phyloP scores from a whole-genome alignment of 2,113 vertebrate genomes.

The Fulica atra region DNA sequence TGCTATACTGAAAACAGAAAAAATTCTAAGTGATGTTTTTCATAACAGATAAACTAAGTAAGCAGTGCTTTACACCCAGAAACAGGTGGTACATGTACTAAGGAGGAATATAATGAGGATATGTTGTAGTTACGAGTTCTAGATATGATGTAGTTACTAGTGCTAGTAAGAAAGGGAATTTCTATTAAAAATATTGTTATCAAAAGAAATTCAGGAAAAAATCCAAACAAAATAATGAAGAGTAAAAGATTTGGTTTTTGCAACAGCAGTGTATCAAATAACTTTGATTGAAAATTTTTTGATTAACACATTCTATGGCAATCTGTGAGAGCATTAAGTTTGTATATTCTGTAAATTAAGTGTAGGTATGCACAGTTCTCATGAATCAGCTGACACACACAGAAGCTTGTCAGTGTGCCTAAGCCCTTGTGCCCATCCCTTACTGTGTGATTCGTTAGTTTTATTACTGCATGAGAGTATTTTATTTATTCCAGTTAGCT shows the following conservation, averaged over 20 bases:
- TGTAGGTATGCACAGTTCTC: neutral
- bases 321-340: neutral
- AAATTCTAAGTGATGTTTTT: accelerated
- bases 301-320: neutral
- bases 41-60: neutral
- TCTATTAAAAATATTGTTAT: neutral
- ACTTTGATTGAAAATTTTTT: neutral
- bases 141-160: neutral
- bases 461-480: neutral
- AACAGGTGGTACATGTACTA: neutral
- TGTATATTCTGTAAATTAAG: neutral
- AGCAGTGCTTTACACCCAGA: neutral
- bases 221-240: neutral
- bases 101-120: neutral
- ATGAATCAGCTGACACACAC: neutral
- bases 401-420: neutral
- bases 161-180: neutral
- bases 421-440: neutral
- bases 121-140: neutral
- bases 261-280: neutral
- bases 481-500: conserved; percentile 9
- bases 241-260: neutral
- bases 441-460: neutral
- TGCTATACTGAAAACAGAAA: neutral
- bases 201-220: neutral